These are phyloP conservation scores for Cheilosia vernalis DNA, from an alignment of 2,888 invertebrate species.

Conservation along the genomic window DNA sequence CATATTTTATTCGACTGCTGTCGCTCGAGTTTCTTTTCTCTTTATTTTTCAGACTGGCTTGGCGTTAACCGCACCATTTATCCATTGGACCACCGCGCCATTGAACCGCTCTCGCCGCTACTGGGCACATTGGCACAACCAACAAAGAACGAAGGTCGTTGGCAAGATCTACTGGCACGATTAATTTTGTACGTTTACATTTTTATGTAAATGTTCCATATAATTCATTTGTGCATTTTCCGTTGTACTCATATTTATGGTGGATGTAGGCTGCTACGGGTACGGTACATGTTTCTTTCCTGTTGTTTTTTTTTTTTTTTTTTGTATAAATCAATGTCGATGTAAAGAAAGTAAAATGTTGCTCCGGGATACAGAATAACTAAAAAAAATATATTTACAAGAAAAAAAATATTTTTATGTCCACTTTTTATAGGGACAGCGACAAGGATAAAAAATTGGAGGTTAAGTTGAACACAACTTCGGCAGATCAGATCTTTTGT, in stretches of 20 bases:
- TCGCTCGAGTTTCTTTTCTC: not conserved
- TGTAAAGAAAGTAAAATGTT: slow-evolving; percentile 9
- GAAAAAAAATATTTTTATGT: not conserved
- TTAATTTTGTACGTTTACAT: slow-evolving; percentile 15
- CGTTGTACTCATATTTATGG: slow-evolving; percentile 3
- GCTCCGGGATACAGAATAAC: slow-evolving; percentile 19
- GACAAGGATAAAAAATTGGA: not conserved
- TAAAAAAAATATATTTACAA: slow-evolving; percentile 11
- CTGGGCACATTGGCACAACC: not conserved
- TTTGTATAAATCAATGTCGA: slow-evolving; percentile 30
- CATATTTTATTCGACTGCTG: not conserved
- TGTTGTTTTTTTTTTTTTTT: slow-evolving; percentile 4
- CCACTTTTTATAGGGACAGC: not conserved
- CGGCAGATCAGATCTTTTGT: slow-evolving; percentile 16
- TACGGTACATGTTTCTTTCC: not conserved
- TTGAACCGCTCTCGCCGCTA: not conserved
- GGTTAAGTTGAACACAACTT: not conserved
- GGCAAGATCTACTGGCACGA: slow-evolving; percentile 43
- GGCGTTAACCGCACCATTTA: no score
- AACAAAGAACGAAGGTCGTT: slow-evolving; percentile 50
- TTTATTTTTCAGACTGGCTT: not conserved
- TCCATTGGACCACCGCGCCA: not conserved
- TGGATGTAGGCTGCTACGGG: not conserved
- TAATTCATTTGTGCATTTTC: slow-evolving; percentile 24
- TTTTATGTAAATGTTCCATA: not conserved